These are phyloP conservation scores for Neosalanx taihuensis DNA, from an alignment of 2,797 vertebrate genomes.

Conservation along the genomic window DNA sequence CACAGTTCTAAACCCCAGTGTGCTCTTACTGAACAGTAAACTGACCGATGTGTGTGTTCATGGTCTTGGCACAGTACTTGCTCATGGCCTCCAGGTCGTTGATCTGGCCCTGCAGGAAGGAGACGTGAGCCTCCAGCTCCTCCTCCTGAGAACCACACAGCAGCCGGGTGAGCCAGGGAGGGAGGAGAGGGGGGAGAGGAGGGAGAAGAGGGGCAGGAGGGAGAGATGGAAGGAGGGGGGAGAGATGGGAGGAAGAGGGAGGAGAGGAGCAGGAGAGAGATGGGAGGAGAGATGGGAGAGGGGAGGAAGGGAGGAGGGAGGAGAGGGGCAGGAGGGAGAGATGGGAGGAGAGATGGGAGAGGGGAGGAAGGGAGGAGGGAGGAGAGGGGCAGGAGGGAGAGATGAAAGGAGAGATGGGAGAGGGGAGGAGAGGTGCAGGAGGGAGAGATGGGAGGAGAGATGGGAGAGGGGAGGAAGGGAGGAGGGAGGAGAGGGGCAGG, in stretches of 20 bases:
- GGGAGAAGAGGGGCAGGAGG: not conserved
- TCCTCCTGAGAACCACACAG: conserved; percentile 76
- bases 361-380: too few species aligned
- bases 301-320: too few species aligned
- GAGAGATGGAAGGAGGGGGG: not conserved
- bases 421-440: too few species aligned
- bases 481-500: too few species aligned
- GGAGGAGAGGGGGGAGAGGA: not conserved
- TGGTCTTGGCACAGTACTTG: conserved; percentile 97
- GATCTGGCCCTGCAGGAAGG: conserved; percentile 95
- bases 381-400: too few species aligned
- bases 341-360: too few species aligned
- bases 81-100: conserved; percentile 98
- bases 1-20: not conserved
- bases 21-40: conserved; percentile 22
- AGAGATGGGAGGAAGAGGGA: not conserved
- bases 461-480: too few species aligned
- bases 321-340: too few species aligned
- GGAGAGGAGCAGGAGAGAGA: not conserved
- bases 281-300: too few species aligned
- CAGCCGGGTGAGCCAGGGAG: not conserved
- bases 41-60: conserved; percentile 96
- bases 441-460: too few species aligned
- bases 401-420: too few species aligned
- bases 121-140: conserved; percentile 92